Evolutionary conservation across 2,113 vertebrate species (phyloP).

Genomic region (Plecturocebus donacophilus): DNA sequence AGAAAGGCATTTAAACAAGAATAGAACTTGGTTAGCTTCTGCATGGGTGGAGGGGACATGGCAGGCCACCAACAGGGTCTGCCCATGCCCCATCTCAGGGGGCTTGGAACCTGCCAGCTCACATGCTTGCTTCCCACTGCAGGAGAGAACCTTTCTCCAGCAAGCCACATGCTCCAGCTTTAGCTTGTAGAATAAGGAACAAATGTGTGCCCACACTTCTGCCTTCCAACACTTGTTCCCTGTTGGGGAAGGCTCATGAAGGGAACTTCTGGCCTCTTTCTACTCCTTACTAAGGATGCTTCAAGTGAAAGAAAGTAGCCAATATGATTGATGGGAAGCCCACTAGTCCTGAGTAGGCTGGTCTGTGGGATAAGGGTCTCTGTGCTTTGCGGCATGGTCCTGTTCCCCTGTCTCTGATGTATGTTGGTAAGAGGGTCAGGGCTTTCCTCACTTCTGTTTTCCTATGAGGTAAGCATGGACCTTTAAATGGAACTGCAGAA

Average conservation of each 20-base stretch:
- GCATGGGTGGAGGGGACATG: background rate
- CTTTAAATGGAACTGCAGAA: background rate
- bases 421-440: too few species aligned
- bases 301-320: too few species aligned
- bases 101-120: background rate
- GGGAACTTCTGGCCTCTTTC: background rate
- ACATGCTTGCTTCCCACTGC: background rate
- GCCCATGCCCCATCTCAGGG: background rate
- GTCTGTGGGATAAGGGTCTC: too few species aligned
- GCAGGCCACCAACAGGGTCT: background rate
- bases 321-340: background rate
- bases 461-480: background rate
- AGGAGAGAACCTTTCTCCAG: background rate
- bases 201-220: too few species aligned
- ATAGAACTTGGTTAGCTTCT: background rate
- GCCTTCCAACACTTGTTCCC: background rate
- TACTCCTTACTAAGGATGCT: too few species aligned
- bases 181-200: background rate
- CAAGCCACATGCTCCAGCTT: too few species aligned
- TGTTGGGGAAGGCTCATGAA: background rate
- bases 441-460: background rate
- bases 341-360: background rate
- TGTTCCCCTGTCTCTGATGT: background rate
- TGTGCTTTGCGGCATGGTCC: background rate
- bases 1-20: background rate